Evolutionary conservation across 2,888 invertebrate species (phyloP).

Genomic region (Lepidochitona cinerea): DNA sequence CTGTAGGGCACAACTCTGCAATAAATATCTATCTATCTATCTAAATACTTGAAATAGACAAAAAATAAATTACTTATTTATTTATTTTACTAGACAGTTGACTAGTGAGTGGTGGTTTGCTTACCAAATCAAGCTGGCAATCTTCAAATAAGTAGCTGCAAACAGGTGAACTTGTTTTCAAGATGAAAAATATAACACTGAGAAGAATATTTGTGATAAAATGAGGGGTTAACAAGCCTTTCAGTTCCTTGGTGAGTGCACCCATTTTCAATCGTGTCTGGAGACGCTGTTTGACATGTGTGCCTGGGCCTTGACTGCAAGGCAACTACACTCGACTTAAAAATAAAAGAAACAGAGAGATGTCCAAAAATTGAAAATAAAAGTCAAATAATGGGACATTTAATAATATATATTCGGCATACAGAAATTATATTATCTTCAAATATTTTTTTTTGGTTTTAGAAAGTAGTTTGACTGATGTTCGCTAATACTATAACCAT

Average conservation of each 20-base stretch:
- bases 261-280: neutral
- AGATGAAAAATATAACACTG: conserved; percentile 41
- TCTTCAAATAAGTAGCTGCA: conserved; percentile 53
- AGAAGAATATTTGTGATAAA: conserved; percentile 54
- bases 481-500: neutral
- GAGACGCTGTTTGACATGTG: neutral
- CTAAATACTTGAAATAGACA: neutral
- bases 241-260: conserved; percentile 13
- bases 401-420: neutral
- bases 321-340: neutral
- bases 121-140: conserved; percentile 62
- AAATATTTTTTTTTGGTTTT: neutral
- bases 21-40: neutral
- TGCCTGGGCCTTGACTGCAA: neutral
- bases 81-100: neutral
- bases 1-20: too few relatives aligned
- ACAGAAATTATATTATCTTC: neutral
- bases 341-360: too few relatives aligned
- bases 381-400: neutral
- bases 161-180: conserved; percentile 49
- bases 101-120: conserved; percentile 7
- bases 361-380: too few relatives aligned
- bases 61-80: neutral
- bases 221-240: conserved; percentile 45
- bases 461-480: neutral